These are phyloP conservation scores for Sclerurus mexicanus DNA, from an alignment of 2,113 vertebrate genomes.

Conservation along the genomic window DNA sequence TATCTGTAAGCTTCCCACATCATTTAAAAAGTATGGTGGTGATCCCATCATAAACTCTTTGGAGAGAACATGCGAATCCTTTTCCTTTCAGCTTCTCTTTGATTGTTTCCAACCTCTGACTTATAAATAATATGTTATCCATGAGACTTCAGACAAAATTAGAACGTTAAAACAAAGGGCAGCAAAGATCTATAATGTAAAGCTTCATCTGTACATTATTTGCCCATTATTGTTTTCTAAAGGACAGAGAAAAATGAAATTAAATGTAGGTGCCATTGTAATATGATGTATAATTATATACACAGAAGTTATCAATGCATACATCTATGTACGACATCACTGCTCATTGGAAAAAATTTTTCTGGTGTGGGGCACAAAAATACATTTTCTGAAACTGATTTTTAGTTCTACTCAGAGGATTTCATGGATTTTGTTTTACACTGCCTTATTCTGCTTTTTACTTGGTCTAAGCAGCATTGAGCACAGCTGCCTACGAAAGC, in stretches of 20 bases:
- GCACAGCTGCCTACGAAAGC: not conserved
- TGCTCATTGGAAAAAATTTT: not conserved
- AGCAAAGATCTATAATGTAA: not conserved
- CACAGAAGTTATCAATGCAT: not conserved
- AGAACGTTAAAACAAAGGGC: not conserved
- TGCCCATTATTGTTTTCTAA: not conserved
- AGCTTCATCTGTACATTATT: not conserved
- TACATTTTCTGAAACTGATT: not conserved
- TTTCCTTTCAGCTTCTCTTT: not conserved
- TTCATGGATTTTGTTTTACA: not conserved
- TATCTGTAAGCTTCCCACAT: not conserved
- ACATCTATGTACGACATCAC: not conserved
- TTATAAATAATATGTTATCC: not conserved
- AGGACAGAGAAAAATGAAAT: not conserved
- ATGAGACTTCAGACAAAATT: not conserved
- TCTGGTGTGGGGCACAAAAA: not conserved
- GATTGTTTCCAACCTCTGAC: not conserved
- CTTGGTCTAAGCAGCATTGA: not conserved
- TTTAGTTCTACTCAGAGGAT: not conserved
- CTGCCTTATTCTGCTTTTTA: not conserved
- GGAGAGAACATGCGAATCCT: not conserved
- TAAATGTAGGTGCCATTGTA: not conserved
- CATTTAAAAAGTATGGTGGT: not conserved
- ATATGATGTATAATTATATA: not conserved
- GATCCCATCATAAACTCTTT: not conserved